Conservation (phyloP, 2,113 vertebrate species). For the Phalacrocorax carbo region DNA sequence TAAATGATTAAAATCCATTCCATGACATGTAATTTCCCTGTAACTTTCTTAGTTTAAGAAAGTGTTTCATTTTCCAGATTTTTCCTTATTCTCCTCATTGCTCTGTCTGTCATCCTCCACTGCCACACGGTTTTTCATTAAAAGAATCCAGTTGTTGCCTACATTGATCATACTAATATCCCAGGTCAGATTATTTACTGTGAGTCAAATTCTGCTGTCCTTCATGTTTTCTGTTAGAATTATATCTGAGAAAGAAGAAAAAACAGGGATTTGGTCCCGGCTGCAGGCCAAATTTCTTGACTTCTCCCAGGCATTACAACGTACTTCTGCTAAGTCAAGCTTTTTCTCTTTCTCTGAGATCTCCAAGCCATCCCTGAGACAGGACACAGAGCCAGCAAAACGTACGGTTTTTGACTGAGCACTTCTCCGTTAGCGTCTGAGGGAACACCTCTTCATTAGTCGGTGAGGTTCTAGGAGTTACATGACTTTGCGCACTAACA, state of each 20-base stretch:
- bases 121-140: not conserved
- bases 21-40: not conserved
- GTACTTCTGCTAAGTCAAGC: not conserved
- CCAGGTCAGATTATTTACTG: not conserved
- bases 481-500: not conserved
- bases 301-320: not conserved
- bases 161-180: not conserved
- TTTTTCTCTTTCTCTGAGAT: not conserved
- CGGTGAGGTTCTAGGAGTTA: not conserved
- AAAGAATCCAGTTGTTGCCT: not conserved
- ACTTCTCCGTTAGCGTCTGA: not conserved
- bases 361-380: not conserved
- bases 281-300: not conserved
- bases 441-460: not conserved
- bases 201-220: not conserved
- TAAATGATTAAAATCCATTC: not conserved
- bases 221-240: not conserved
- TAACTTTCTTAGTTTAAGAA: not conserved
- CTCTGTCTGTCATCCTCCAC: not conserved
- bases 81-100: not conserved
- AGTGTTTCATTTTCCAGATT: not conserved
- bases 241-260: not conserved
- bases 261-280: not conserved
- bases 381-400: too few relatives aligned
- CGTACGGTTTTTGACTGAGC: not conserved